phyloP scores from a whole-genome alignment of 2,797 vertebrate species.

The Hypotaenidia okinawae region DNA sequence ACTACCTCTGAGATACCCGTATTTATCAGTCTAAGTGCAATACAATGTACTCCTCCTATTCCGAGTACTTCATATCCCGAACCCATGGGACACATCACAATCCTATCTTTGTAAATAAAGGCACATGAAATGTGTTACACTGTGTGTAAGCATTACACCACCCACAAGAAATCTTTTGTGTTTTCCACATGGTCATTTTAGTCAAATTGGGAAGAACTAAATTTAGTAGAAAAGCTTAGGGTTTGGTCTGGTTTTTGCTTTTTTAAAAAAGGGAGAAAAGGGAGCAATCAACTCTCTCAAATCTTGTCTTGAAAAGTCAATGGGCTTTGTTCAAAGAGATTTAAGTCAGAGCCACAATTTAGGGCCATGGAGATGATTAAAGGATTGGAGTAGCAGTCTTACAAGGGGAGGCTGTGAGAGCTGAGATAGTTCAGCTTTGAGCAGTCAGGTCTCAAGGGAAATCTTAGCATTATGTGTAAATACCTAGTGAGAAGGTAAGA shows the following conservation, averaged over 20 bases:
- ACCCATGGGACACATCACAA: background rate
- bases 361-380: background rate
- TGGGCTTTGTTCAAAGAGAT: background rate
- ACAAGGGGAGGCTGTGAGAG: background rate
- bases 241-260: too few species aligned
- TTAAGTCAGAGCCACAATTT: background rate
- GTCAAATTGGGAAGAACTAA: background rate
- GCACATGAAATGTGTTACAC: background rate
- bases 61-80: background rate
- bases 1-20: background rate
- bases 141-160: background rate
- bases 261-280: too few species aligned
- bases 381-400: background rate
- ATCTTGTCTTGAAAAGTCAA: background rate
- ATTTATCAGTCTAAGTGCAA: background rate
- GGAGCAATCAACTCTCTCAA: background rate
- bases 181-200: background rate
- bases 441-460: background rate
- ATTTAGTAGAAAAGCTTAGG: background rate
- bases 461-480: background rate
- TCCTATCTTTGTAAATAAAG: background rate
- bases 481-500: background rate
- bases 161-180: background rate
- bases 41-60: background rate
- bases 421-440: background rate